Evolutionary conservation across 2,888 invertebrate genomes (phyloP).

Genomic region (Nasonia oneida): DNA sequence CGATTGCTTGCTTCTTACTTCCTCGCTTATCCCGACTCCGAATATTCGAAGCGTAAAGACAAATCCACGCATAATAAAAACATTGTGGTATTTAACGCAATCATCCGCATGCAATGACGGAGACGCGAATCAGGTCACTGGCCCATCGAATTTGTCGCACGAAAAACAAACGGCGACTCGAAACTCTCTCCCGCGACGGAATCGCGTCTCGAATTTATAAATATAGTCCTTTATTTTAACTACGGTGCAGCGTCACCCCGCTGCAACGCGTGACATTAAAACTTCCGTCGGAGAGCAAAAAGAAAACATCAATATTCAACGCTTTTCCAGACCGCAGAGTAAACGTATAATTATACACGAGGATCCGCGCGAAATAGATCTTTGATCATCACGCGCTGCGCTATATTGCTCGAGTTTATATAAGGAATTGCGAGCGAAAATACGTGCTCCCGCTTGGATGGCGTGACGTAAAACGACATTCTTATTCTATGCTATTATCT

Average conservation of each 20-base stretch:
- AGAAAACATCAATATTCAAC: not conserved
- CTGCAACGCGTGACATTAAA: not conserved
- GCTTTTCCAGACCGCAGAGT: not conserved
- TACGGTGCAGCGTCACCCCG: not conserved
- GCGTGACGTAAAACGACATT: constrained; percentile 1
- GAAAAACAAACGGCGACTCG: constrained; percentile 39
- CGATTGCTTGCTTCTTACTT: no score
- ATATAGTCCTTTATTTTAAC: constrained; percentile 45
- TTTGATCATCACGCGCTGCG: not conserved
- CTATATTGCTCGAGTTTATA: constrained; percentile 3
- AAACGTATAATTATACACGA: not conserved
- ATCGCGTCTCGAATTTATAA: constrained; percentile 22
- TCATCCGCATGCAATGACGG: not conserved
- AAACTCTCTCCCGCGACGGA: not conserved
- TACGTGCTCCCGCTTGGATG: not conserved
- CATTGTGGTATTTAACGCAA: not conserved
- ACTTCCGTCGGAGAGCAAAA: not conserved
- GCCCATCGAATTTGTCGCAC: constrained; percentile 1
- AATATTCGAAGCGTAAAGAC: not conserved
- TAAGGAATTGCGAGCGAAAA: constrained; percentile 5
- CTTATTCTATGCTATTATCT: not conserved
- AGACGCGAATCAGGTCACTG: constrained; percentile 31
- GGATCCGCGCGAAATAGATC: not conserved
- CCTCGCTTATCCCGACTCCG: no score
- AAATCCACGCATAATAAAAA: not conserved